Evolutionary conservation across 23 tunicate genomes (phyloP).

Genomic region (Halocynthia aurantium): DNA sequence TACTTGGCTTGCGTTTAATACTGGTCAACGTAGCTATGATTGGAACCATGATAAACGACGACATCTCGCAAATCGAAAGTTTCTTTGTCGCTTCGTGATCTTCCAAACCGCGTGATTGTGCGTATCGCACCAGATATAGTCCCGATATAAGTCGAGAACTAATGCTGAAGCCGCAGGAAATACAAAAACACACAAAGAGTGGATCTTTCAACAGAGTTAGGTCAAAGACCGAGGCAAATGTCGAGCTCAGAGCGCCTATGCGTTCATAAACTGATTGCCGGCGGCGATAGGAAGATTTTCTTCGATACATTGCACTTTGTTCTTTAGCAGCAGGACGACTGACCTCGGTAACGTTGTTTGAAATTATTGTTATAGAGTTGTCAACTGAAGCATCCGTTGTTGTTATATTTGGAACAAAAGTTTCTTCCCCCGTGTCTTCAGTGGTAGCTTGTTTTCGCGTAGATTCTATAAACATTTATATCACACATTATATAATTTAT

Average conservation of each 20-base stretch:
- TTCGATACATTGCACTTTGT: too few species aligned
- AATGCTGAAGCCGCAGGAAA: conserved; percentile 21
- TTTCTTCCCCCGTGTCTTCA: too few species aligned
- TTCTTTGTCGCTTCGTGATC: conserved; percentile 17
- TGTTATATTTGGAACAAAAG: too few species aligned
- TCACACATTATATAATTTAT: too few species aligned
- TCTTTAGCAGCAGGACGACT: too few species aligned
- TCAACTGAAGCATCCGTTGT: too few species aligned
- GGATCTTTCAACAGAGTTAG: conserved; percentile 10
- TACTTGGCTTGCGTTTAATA: conserved; percentile 17
- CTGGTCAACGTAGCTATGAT: conserved; percentile 12
- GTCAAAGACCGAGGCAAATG: conserved; percentile 16
- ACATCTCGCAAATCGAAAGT: conserved; percentile 13
- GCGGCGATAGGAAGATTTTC: conserved; percentile 1
- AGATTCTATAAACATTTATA: too few species aligned
- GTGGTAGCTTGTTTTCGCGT: too few species aligned
- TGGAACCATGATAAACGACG: conserved; percentile 6
- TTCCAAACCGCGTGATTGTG: conserved; percentile 5
- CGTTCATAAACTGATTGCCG: not conserved
- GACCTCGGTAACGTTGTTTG: too few species aligned
- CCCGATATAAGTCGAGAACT: conserved; percentile 26
- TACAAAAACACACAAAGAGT: conserved; percentile 11
- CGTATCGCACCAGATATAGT: conserved; percentile 21
- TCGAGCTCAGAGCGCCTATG: conserved; percentile 8
- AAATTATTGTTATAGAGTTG: too few species aligned